phyloP scores from a whole-genome alignment of 2,797 vertebrate species.

The Gymnopithys bicolor region DNA sequence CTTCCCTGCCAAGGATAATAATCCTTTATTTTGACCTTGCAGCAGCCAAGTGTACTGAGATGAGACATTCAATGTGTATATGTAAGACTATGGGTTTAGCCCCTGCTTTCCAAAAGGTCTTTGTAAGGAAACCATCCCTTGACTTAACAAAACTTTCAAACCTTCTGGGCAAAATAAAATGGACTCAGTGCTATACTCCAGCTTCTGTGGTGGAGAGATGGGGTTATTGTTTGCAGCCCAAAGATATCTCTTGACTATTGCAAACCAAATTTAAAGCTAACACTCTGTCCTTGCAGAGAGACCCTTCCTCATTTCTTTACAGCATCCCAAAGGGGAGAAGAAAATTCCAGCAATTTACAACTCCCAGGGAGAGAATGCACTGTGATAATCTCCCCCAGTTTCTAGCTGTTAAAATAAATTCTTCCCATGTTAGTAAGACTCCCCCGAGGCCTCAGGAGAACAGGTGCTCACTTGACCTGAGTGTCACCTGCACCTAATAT shows the following conservation, averaged over 20 bases:
- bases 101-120: background rate
- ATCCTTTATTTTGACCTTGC: background rate
- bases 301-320: background rate
- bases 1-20: background rate
- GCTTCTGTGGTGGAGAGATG: background rate
- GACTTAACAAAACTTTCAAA: background rate
- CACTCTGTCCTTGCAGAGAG: background rate
- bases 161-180: background rate
- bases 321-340: constrained; percentile 20
- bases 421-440: constrained; percentile 67
- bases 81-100: background rate
- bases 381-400: constrained; percentile 33
- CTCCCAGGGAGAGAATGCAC: constrained; percentile 42
- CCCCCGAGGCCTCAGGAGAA: constrained; percentile 70
- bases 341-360: constrained; percentile 57
- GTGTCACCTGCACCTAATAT: constrained; percentile 72
- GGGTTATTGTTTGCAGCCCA: background rate
- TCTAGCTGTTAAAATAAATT: constrained; percentile 68
- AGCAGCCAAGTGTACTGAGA: background rate
- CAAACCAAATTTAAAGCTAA: background rate
- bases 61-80: background rate
- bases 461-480: constrained; percentile 77
- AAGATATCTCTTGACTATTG: background rate
- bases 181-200: background rate
- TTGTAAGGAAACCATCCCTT: background rate